Evolutionary conservation across 2,888 invertebrate species (phyloP), one percentile per base, ranked within the genome.

Genomic region (Caenorhabditis plicata): DNA sequence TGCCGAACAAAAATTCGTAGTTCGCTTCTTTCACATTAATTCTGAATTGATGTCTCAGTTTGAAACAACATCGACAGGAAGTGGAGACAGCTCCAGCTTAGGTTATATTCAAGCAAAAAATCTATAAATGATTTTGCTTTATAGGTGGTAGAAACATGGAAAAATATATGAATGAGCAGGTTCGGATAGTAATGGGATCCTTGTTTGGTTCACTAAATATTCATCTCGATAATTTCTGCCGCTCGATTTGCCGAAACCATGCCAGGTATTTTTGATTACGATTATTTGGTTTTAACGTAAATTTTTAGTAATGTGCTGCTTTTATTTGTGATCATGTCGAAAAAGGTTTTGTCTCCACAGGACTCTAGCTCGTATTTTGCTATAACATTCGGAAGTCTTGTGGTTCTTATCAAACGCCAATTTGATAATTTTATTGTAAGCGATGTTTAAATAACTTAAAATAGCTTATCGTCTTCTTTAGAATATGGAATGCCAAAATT

Each of bases 1-100:
- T 67, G 89, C 90, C 22, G 96, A 96, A 82, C 94, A 95, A 83
- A 89, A 91, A 71, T 96, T 96, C 83, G 94, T 93, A 81, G 88
- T 90, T 17, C 86, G 87, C 60, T 96, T 95, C 84, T 92, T 96
- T 82, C 90, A 90, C 82, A 85, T 92, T 73, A 89, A 89, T 77
- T 86, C 82, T 20, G 81, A 82, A 35, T 44, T 74, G 3, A 29
- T 77, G 17, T 54, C 67, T n/a, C 57, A 58, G 27, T 60, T 73
- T 17, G 77, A 76, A 15, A 76, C 71, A 7, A 64, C 70, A 17
- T 73, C 74, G 9, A 64, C 64, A 41, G 72, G 70, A 36, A 68
- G 68, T 40, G 66, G 72, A 25, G 69, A 70, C 43, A 68, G 68
- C 38, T 66, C 67, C 0, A 64, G 64, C 36, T 43, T 68, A 4